A percentile compares a stretch with the other conserved stretches of the same genome.
phyloP scores from a whole-genome alignment of 1,140 invertebrate species.

The Scaptomyza hsui region DNA sequence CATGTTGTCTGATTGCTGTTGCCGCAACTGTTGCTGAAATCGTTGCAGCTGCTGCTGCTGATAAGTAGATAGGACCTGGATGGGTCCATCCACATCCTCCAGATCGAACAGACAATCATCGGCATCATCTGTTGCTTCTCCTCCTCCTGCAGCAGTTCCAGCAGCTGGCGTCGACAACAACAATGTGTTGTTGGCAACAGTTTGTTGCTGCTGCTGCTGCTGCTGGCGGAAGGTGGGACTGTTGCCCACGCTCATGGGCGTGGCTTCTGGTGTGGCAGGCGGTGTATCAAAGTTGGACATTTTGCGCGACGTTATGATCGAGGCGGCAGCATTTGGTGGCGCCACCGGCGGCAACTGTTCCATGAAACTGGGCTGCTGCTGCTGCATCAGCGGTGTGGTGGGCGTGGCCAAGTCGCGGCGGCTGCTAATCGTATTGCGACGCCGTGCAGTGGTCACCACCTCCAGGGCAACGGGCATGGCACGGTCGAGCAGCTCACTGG shows the following conservation, averaged over 20 bases:
- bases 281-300: conserved; percentile 82
- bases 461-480: conserved; percentile 63
- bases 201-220: conserved; percentile 51
- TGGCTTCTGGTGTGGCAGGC: conserved; percentile 82
- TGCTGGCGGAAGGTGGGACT: conserved; percentile 82
- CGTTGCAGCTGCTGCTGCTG: conserved; percentile 43
- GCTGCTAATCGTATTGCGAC: conserved; percentile 78
- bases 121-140: conserved; percentile 47
- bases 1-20: conserved; percentile 59
- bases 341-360: conserved; percentile 25
- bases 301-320: conserved; percentile 55
- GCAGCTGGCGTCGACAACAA: conserved; percentile 15
- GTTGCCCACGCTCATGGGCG: conserved; percentile 83
- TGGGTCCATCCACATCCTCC: conserved; percentile 68
- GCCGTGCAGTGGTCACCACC: conserved; percentile 42
- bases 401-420: conserved; percentile 70
- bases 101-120: conserved; percentile 80
- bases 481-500: conserved; percentile 52
- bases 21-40: conserved; percentile 26
- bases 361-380: conserved; percentile 60
- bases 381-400: conserved; percentile 58
- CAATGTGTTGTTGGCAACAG: neutral
- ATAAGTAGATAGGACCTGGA: conserved; percentile 22
- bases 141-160: neutral
- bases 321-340: conserved; percentile 16